These are phyloP conservation scores for Actenoides hombroni DNA, from an alignment of 2,113 vertebrate species.

Conservation along the genomic window DNA sequence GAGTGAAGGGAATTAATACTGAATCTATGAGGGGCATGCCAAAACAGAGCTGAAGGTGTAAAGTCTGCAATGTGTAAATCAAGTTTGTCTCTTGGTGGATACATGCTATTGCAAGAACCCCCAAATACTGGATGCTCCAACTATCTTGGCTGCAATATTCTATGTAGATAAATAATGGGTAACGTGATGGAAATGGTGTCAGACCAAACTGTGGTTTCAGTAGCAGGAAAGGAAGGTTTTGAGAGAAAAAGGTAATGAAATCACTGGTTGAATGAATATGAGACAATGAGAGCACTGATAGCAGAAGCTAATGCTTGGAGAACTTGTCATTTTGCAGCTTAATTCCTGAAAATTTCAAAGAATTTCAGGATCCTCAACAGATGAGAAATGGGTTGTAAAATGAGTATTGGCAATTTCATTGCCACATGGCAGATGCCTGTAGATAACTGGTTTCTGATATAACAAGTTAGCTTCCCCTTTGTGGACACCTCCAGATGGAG, in stretches of 20 bases:
- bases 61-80: not conserved
- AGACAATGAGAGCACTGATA: not conserved
- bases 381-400: not conserved
- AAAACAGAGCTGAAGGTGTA: not conserved
- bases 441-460: not conserved
- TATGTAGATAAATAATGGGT: not conserved
- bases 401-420: not conserved
- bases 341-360: not conserved
- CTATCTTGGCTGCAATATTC: not conserved
- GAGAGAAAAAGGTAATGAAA: not conserved
- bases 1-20: not conserved
- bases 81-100: not conserved
- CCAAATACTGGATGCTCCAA: not conserved
- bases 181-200: not conserved
- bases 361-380: not conserved
- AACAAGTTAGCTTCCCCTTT: not conserved
- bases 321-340: not conserved
- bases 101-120: not conserved
- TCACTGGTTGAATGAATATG: not conserved
- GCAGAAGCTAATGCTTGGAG: not conserved
- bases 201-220: not conserved
- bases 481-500: not conserved
- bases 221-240: not conserved
- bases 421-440: rapidly evolving
- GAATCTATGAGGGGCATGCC: not conserved